Conservation (phyloP, 1,140 invertebrate species). For the Mamestra configurata region DNA sequence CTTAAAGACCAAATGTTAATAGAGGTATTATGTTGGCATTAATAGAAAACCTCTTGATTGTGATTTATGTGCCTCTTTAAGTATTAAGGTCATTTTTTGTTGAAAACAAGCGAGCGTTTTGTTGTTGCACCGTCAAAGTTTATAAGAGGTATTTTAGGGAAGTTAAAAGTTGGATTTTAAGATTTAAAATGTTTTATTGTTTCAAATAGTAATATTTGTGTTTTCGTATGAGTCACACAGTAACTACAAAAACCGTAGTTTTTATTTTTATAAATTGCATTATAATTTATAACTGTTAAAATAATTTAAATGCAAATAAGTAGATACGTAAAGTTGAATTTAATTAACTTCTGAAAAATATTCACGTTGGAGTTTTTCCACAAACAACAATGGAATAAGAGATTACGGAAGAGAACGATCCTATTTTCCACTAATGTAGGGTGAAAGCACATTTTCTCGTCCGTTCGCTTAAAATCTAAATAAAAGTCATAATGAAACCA, state of each 20-base stretch:
- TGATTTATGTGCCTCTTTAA: constrained; percentile 33
- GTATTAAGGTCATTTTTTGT: constrained; percentile 42
- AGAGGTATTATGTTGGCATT: constrained; percentile 25
- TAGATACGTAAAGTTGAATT: too few relatives aligned
- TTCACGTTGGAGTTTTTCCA: neutral
- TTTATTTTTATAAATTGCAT: neutral
- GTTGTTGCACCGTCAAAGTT: constrained; percentile 6
- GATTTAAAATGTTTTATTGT: neutral
- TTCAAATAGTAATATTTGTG: neutral
- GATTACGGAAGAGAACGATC: neutral
- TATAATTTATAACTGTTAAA: too few relatives aligned
- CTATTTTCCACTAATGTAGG: constrained; percentile 21
- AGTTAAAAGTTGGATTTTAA: neutral
- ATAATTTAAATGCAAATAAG: too few relatives aligned
- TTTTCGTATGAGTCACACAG: neutral
- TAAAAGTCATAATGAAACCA: constrained; percentile 43
- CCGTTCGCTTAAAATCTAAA: constrained; percentile 47
- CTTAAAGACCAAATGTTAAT: constrained; percentile 27
- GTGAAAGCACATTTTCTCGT: constrained; percentile 19
- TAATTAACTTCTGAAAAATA: neutral
- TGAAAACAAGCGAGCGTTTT: neutral
- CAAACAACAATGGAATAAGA: constrained; percentile 4
- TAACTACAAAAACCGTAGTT: neutral
- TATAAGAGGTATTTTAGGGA: neutral
- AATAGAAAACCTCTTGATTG: constrained; percentile 40